Percentiles rank a stretch among this genome's conserved stretches.
Evolutionary conservation across 2,797 vertebrate genomes (phyloP).

Genomic region (Manis pentadactyla): DNA sequence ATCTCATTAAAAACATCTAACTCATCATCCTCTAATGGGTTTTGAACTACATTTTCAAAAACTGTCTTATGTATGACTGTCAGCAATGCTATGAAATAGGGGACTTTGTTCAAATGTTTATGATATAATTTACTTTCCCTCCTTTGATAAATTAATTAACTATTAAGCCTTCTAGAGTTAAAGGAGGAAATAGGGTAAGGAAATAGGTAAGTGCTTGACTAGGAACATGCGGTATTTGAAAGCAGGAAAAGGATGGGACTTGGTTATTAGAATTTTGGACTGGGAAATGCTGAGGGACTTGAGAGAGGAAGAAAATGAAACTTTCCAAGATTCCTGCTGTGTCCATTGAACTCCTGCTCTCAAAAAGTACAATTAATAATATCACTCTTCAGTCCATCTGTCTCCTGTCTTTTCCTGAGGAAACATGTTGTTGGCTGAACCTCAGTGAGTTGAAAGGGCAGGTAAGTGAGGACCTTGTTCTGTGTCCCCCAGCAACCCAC

Average conservation of each 20-base stretch:
- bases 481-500: neutral
- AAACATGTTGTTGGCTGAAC: constrained; percentile 57
- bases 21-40: neutral
- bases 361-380: constrained; percentile 57
- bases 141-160: neutral
- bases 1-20: constrained; percentile 43
- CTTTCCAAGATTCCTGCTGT: constrained; percentile 60
- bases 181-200: neutral
- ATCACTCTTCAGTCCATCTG: constrained; percentile 38
- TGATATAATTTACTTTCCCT: neutral
- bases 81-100: neutral
- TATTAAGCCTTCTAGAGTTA: constrained; percentile 39
- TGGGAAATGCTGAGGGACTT: constrained; percentile 47
- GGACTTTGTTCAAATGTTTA: constrained; percentile 2
- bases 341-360: constrained; percentile 43
- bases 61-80: neutral
- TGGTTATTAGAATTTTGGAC: neutral
- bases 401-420: constrained; percentile 72
- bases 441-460: constrained; percentile 47
- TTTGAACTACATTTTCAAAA: constrained; percentile 50
- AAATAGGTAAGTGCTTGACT: neutral
- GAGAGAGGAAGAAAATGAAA: constrained; percentile 52
- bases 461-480: constrained; percentile 68
- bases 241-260: constrained; percentile 17
- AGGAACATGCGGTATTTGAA: neutral